phyloP scores from a whole-genome alignment of 2,888 invertebrate genomes.

The Scaptomyza parva region DNA sequence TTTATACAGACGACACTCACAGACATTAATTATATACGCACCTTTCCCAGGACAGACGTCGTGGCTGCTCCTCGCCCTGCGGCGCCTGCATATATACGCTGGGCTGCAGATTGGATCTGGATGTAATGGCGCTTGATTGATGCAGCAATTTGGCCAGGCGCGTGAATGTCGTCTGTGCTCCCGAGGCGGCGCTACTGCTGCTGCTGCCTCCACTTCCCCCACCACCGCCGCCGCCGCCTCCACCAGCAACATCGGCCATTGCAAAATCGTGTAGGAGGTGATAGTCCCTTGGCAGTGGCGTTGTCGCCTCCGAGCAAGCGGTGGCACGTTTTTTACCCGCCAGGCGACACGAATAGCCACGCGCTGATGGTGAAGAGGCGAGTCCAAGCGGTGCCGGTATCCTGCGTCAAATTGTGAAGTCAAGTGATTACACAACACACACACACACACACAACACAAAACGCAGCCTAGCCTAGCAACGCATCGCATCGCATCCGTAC shows the following conservation, averaged over 20 bases:
- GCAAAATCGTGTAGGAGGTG: slow-evolving; percentile 55
- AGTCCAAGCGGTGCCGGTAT: slow-evolving; percentile 87
- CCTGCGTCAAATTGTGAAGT: slow-evolving; percentile 78
- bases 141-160: slow-evolving; percentile 82
- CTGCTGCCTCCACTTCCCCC: slow-evolving; percentile 3
- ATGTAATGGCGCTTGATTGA: slow-evolving; percentile 76
- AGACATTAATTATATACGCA: slow-evolving; percentile 78
- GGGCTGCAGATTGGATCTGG: slow-evolving; percentile 68
- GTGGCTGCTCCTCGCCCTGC: slow-evolving; percentile 85
- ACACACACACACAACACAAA: slow-evolving; percentile 1
- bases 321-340: slow-evolving; percentile 80
- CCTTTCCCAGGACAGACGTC: slow-evolving; percentile 87
- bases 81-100: slow-evolving; percentile 67
- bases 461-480: neutral
- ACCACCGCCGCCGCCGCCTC: slow-evolving; percentile 7
- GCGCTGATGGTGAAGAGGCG: slow-evolving; percentile 85
- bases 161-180: slow-evolving; percentile 71
- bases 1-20: neutral
- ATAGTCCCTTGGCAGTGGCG: slow-evolving; percentile 57
- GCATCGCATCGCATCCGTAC: no score
- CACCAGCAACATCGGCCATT: slow-evolving; percentile 43
- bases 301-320: slow-evolving; percentile 69
- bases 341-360: slow-evolving; percentile 85
- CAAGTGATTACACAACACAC: slow-evolving; percentile 53
- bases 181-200: slow-evolving; percentile 26